Conservation (phyloP, 2,113 vertebrate species). For the Proterorhinus semilunaris region DNA sequence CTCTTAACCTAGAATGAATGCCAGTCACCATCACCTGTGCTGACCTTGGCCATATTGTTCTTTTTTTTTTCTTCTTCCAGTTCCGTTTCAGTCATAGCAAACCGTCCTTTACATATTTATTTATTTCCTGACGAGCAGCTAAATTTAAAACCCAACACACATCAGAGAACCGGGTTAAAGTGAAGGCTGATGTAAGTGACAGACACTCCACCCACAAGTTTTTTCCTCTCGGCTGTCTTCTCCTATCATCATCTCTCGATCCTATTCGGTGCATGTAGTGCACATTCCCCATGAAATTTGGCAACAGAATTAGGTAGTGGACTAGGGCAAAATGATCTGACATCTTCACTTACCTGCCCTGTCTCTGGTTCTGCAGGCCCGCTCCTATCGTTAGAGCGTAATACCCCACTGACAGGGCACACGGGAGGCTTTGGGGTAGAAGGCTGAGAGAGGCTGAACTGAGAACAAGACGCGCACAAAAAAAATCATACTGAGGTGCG, state of each 20-base stretch:
- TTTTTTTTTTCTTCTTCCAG: conserved; percentile 3
- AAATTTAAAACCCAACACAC: conserved; percentile 25
- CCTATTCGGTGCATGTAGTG: conserved; percentile 27
- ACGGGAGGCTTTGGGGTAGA: background rate
- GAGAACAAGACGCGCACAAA: conserved; percentile 27
- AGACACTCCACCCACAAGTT: conserved; percentile 9
- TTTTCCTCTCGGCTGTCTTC: background rate
- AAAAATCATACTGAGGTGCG: conserved; percentile 53
- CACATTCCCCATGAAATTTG: conserved; percentile 43
- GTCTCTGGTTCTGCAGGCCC: conserved; percentile 37
- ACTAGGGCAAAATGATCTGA: conserved; percentile 63
- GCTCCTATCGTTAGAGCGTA: conserved; percentile 54
- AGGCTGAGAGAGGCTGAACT: conserved; percentile 13
- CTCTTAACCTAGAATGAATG: background rate
- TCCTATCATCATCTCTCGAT: conserved; percentile 23
- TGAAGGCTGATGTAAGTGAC: conserved; percentile 15
- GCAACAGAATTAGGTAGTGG: conserved; percentile 46
- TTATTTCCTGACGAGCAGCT: conserved; percentile 13
- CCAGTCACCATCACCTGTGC: background rate
- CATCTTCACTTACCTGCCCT: conserved; percentile 65
- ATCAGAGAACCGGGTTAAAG: conserved; percentile 21
- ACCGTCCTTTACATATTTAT: conserved; percentile 6
- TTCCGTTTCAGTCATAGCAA: conserved; percentile 10
- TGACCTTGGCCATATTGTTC: conserved; percentile 27
- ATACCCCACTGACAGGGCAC: conserved; percentile 22